Conservation (phyloP, 1,140 invertebrate genomes). For the Heliconius himera region DNA sequence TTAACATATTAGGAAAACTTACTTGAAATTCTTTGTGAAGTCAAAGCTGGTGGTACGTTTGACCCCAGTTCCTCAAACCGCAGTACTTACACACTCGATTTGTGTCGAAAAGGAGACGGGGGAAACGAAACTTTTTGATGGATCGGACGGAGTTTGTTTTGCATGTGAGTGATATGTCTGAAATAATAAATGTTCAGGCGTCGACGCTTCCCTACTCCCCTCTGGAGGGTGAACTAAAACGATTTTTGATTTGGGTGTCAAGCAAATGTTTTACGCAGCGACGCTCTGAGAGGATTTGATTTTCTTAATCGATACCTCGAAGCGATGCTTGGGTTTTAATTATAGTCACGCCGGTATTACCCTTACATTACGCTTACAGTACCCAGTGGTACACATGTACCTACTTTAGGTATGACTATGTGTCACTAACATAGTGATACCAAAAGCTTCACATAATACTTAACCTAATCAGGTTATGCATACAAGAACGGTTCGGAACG, state of each 20-base stretch:
- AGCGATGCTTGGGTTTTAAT: slow-evolving; percentile 33
- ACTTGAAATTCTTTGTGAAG: slow-evolving; percentile 35
- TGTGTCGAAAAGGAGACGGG: slow-evolving; percentile 60
- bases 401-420: slow-evolving; percentile 43
- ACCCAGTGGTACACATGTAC: neutral
- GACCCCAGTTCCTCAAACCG: slow-evolving; percentile 56
- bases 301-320: slow-evolving; percentile 76
- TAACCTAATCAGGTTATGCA: slow-evolving; percentile 80
- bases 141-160: slow-evolving; percentile 81
- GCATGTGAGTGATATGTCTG: slow-evolving; percentile 82
- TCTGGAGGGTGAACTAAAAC: slow-evolving; percentile 76
- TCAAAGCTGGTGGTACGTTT: slow-evolving; percentile 31
- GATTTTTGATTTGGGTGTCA: slow-evolving; percentile 82
- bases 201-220: slow-evolving; percentile 74
- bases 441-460: slow-evolving; percentile 76
- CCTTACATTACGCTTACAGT: slow-evolving; percentile 8
- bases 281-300: slow-evolving; percentile 75
- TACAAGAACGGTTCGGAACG: slow-evolving; percentile 75
- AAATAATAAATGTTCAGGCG: slow-evolving; percentile 82
- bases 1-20: slow-evolving; percentile 31
- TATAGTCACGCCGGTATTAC: slow-evolving; percentile 14
- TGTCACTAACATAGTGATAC: slow-evolving; percentile 59
- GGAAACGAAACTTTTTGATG: slow-evolving; percentile 78
- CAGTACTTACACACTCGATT: slow-evolving; percentile 80
- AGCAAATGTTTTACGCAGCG: slow-evolving; percentile 79